Conservation (phyloP, 2,888 invertebrate genomes). For the Mylabris sibirica region DNA sequence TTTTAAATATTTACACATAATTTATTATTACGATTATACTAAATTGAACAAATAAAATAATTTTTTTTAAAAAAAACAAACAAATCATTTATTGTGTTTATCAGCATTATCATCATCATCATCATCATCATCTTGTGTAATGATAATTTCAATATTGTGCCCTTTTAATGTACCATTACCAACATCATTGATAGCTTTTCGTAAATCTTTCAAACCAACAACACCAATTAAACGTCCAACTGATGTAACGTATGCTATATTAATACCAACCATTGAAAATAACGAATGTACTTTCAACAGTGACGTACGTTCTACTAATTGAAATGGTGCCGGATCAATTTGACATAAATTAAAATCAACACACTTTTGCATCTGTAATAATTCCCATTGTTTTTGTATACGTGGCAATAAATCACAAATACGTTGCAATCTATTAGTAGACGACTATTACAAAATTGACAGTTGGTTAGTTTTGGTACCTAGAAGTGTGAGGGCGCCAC, state of each 20-base stretch:
- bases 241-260: slow-evolving; percentile 95
- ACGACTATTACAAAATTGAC: slow-evolving; percentile 64
- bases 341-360: slow-evolving; percentile 79
- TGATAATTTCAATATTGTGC: slow-evolving; percentile 24
- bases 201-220: slow-evolving; percentile 87
- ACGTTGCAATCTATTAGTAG: slow-evolving; percentile 70
- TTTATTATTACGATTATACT: slow-evolving; percentile 11
- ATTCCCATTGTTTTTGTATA: slow-evolving; percentile 91
- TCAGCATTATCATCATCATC: neutral
- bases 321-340: slow-evolving; percentile 96
- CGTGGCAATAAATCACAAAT: slow-evolving; percentile 91
- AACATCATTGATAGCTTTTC: slow-evolving; percentile 84
- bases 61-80: neutral
- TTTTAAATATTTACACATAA: slow-evolving; percentile 16
- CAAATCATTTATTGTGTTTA: neutral
- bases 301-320: slow-evolving; percentile 90
- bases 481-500: too few species aligned
- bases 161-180: slow-evolving; percentile 71
- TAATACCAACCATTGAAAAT: slow-evolving; percentile 89
- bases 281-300: slow-evolving; percentile 79
- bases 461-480: too few species aligned
- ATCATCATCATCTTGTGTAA: neutral
- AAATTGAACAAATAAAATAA: slow-evolving; percentile 19
- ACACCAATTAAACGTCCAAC: slow-evolving; percentile 92
- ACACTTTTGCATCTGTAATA: slow-evolving; percentile 80